Conservation (phyloP, 2,113 vertebrate genomes). For the Oxyruncus cristatus region DNA sequence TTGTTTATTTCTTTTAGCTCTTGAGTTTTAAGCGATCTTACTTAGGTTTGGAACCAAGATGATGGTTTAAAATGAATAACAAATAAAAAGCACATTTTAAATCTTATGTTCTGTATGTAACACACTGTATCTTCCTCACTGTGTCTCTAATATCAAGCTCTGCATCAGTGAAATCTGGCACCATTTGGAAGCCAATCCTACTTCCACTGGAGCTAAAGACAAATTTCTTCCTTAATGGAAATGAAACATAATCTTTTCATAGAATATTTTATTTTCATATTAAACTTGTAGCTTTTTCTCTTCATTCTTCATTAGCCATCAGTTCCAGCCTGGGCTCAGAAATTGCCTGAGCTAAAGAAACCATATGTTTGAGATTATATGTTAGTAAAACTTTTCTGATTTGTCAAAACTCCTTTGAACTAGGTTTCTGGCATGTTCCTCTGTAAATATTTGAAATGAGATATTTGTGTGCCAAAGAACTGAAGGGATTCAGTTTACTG, state of each 20-base stretch:
- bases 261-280: neutral
- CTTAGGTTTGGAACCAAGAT: neutral
- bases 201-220: neutral
- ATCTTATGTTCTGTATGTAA: neutral
- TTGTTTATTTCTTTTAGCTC: neutral
- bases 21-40: neutral
- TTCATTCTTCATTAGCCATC: neutral
- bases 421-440: neutral
- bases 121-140: neutral
- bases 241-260: neutral
- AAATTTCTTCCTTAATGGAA: neutral
- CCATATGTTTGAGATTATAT: constrained; percentile 18
- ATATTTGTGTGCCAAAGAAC: neutral
- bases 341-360: neutral
- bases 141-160: neutral
- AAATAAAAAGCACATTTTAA: neutral
- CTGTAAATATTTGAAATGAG: constrained; percentile 37
- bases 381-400: constrained; percentile 13
- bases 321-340: neutral
- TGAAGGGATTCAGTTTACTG: neutral
- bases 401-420: constrained; percentile 32
- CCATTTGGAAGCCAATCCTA: neutral
- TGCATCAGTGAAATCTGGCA: neutral
- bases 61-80: neutral
- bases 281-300: neutral